phyloP scores from a whole-genome alignment of 2,113 vertebrate genomes.

The Hippolais icterina region DNA sequence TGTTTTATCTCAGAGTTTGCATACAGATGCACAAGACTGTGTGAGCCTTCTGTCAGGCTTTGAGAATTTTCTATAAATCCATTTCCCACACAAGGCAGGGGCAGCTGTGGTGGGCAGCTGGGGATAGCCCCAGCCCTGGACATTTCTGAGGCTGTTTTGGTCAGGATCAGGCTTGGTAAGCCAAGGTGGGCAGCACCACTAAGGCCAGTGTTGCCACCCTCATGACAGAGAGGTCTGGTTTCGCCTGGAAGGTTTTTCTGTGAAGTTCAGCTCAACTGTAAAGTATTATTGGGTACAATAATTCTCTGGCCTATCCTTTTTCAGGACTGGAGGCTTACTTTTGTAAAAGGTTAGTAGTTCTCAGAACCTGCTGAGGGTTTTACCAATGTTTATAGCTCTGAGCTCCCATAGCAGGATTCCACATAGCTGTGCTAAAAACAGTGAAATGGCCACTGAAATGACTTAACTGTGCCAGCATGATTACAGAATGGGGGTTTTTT shows the following conservation, averaged over 20 bases:
- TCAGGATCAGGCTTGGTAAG: neutral
- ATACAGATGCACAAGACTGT: no score
- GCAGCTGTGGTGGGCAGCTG: accelerated
- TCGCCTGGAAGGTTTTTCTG: neutral
- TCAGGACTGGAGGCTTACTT: neutral
- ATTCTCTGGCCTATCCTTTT: neutral
- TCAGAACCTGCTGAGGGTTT: neutral
- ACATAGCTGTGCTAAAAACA: neutral
- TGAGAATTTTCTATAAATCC: no score
- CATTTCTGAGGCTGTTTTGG: neutral
- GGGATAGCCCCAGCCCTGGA: neutral
- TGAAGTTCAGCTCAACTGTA: accelerated
- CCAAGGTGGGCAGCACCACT: neutral
- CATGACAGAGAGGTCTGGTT: neutral
- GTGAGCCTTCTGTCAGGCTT: no score
- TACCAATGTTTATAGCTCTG: accelerated
- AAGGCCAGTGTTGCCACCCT: neutral
- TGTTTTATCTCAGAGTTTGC: no score
- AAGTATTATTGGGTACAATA: neutral
- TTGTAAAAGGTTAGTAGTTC: neutral
- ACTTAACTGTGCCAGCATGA: neutral
- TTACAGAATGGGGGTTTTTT: neutral
- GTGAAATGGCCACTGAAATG: neutral
- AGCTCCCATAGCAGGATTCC: neutral
- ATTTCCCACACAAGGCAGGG: neutral